phyloP scores from a whole-genome alignment of 2,888 invertebrate species.

The Siphonodentalium dalli region DNA sequence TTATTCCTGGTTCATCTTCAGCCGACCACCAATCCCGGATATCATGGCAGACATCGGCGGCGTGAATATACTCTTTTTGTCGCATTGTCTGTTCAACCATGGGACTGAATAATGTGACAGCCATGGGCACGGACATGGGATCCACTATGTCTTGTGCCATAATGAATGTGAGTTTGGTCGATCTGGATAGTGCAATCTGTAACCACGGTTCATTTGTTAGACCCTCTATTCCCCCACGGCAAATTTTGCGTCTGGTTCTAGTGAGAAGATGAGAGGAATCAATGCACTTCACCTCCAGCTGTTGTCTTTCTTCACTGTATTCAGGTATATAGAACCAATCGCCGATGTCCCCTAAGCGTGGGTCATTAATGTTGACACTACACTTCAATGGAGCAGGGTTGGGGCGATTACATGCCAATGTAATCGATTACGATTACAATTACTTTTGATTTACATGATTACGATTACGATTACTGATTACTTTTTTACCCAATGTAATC shows the following conservation, averaged over 20 bases:
- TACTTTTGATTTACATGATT: too few species aligned
- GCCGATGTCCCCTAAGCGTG: not conserved
- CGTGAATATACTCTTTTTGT: slow-evolving; percentile 10
- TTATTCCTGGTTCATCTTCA: slow-evolving; percentile 18
- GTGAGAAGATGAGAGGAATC: slow-evolving; percentile 29
- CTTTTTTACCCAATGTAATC: too few species aligned
- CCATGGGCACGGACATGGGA: slow-evolving; percentile 29
- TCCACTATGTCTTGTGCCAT: slow-evolving; percentile 30
- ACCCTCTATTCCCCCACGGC: slow-evolving; percentile 20
- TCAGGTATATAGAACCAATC: slow-evolving; percentile 29
- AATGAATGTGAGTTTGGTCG: slow-evolving; percentile 21
- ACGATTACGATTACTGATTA: too few species aligned
- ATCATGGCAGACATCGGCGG: slow-evolving; percentile 22
- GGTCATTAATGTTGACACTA: slow-evolving; percentile 3
- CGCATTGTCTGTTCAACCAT: slow-evolving; percentile 22
- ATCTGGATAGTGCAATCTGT: slow-evolving; percentile 18
- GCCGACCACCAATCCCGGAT: slow-evolving; percentile 26
- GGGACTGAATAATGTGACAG: slow-evolving; percentile 24
- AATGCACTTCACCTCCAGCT: slow-evolving; percentile 28
- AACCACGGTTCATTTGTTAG: slow-evolving; percentile 20
- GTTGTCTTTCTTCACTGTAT: slow-evolving; percentile 12
- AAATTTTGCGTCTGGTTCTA: slow-evolving; percentile 18
- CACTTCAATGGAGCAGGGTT: too few species aligned
- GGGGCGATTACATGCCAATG: too few species aligned
- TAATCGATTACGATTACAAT: too few species aligned